Evolutionary conservation across 2,797 vertebrate species (phyloP), one percentile per base, ranked within the genome.

Genomic region (Falco rusticolus): DNA sequence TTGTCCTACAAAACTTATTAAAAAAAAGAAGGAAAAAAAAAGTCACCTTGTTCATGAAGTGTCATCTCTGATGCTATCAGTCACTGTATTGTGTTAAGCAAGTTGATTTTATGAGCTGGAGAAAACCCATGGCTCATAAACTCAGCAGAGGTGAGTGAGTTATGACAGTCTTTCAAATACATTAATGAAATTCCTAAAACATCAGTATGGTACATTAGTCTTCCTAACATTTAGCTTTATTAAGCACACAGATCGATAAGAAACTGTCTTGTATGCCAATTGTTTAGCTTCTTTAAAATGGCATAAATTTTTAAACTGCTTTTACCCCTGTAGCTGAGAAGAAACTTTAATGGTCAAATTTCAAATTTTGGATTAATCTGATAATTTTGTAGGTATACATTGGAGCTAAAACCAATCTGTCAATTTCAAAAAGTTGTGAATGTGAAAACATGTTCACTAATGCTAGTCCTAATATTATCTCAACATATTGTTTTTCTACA

Each of bases 151-250:
- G 96, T 98, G 97, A 98, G 94, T 98, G 97, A 98, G 93, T 98
- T 98, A 98, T 97, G 97, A 98, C 83, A 95, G 96, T 96, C 95
- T 85, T 97, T 96, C 94, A 97, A 97, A 97, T 84, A 97, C 60
- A 1, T 95, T 98, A 98, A 97, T 97, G 97, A 97, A 97, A 98
- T 98, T 97, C 95, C 96, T 97, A 96, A 98, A 97, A 98, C 96
- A 98, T 97, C 96, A 96, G 93, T 97, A 98, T 87, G 97, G 97
- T 97, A 98, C 98, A 98, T 98, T 98, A 98, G 96, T 97, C 97
- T 98, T 97, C 97, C 97, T 97, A 98, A 98, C 96, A 97, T 97
- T 98, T 97, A 94, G 93, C 90, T 98, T 97, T 98, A 97, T 98
- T 98, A 98, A 97, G 95, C 76, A 97, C 91, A 97, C 74, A 97